Evolutionary conservation across 1,140 invertebrate genomes (phyloP), one percentile per base, ranked within the genome.

Genomic region (Hypothenemus hampei): DNA sequence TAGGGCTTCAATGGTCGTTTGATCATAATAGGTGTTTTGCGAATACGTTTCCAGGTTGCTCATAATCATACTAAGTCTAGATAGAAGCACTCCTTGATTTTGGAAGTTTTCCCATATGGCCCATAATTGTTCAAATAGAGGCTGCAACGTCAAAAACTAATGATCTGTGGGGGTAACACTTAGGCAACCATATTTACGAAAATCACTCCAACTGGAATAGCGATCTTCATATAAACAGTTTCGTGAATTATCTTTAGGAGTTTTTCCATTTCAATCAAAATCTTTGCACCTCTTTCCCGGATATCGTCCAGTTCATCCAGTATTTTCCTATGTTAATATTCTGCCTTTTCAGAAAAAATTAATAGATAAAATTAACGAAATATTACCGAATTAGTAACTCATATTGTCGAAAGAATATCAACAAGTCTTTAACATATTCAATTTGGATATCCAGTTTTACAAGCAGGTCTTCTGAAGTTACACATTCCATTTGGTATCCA

Each of bases 31-130:
- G 64, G 70, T 76, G 72, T 62, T 71, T 72, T 21, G 74, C 66
- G 59, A 73, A 74, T 47, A 81, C 64, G 29, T 52, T 61, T 77
- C 69, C 20, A 83, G 46, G 36, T 74, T 70, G 22, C 69, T 72
- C 40, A 80, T 73, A 3, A 83, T 73, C 2, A 73, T 72, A 58
- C 79, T 80, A 2, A 80, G 70, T 10, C 74, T 76, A n/a, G 77
- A 79, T 29, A 85, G 64, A n/a, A 80, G 67, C 15, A 78, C 76
- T 55, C 80, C 78, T 43, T 81, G 75, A 56, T 83, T 77, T 63
- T 85, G 82, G 59, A 84, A 72, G 11, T 72, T 68, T 6, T 77
- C 71, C 84, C 84, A 86, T 4, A 77, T 73, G 29, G 77, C 66
- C 59, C 80, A 78, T 3, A 86, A 59, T 53, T 79, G 75, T 21